phyloP scores from a whole-genome alignment of 2,113 vertebrate species.

The Passer domesticus region DNA sequence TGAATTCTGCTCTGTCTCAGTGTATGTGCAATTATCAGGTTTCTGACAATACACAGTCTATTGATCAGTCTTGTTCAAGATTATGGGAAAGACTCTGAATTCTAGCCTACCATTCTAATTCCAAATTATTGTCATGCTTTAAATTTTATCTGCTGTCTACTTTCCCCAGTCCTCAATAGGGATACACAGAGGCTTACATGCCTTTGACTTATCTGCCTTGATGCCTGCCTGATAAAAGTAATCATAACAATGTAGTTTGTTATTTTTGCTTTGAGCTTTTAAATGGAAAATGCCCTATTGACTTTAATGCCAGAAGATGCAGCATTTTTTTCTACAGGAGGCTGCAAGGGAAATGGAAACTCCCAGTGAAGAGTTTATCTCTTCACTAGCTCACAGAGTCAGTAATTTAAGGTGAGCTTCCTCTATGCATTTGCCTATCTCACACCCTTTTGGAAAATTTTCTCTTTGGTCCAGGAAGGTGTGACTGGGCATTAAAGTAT shows the following conservation, averaged over 20 bases:
- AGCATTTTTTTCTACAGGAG: background rate
- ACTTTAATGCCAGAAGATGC: background rate
- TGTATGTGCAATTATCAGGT: background rate
- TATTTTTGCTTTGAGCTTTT: background rate
- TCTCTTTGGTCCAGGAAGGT: background rate
- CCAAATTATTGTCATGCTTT: background rate
- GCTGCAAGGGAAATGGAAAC: background rate
- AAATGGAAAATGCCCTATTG: background rate
- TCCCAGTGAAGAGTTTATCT: background rate
- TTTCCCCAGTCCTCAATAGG: background rate
- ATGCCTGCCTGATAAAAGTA: background rate
- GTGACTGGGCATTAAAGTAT: background rate
- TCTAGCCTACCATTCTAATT: background rate
- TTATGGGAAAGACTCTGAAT: background rate
- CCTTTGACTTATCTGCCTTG: background rate
- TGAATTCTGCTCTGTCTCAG: background rate
- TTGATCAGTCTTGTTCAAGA: background rate
- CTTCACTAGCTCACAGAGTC: background rate
- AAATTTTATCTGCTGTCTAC: background rate
- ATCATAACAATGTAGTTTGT: background rate
- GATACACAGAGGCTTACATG: background rate
- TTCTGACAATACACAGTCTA: background rate
- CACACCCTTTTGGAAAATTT: background rate
- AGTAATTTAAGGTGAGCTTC: background rate
- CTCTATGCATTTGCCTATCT: background rate